A percentile compares a stretch with the other conserved stretches of the same genome.
Conservation (phyloP, 2,797 vertebrate species). For the Crypturellus tataupa region DNA sequence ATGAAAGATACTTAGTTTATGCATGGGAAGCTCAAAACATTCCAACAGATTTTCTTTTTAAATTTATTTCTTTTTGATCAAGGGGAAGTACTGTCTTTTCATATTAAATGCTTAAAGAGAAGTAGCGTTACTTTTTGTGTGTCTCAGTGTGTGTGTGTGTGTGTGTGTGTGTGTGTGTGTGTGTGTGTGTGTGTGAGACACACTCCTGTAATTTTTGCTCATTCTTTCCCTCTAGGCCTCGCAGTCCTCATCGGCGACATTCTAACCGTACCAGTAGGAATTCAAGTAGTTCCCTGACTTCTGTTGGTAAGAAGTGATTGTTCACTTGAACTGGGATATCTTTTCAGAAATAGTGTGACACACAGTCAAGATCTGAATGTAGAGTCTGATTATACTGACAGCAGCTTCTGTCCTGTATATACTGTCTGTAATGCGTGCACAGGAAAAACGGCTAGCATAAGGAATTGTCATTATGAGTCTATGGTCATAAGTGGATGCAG, state of each 20-base stretch:
- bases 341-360: not conserved
- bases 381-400: not conserved
- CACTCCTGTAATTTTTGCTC: not conserved
- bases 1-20: not conserved
- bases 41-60: not conserved
- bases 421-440: not conserved
- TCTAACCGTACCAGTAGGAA: constrained; percentile 84
- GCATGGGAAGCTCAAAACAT: not conserved
- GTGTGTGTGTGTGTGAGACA: not conserved
- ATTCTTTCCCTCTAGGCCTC: constrained; percentile 81
- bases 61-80: not conserved
- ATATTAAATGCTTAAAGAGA: not conserved
- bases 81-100: not conserved
- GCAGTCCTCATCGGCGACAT: constrained; percentile 88
- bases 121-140: not conserved
- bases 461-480: not conserved
- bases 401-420: not conserved
- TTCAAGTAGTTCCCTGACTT: constrained; percentile 87
- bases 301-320: constrained; percentile 87
- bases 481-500: not conserved
- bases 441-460: not conserved
- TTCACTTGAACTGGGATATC: not conserved
- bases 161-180: too few relatives aligned
- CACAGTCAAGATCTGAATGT: not conserved
- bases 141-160: too few relatives aligned